Evolutionary conservation across 1,140 invertebrate species (phyloP), one percentile per base, ranked within the genome.

Genomic region (Melipona quadrifasciata): DNA sequence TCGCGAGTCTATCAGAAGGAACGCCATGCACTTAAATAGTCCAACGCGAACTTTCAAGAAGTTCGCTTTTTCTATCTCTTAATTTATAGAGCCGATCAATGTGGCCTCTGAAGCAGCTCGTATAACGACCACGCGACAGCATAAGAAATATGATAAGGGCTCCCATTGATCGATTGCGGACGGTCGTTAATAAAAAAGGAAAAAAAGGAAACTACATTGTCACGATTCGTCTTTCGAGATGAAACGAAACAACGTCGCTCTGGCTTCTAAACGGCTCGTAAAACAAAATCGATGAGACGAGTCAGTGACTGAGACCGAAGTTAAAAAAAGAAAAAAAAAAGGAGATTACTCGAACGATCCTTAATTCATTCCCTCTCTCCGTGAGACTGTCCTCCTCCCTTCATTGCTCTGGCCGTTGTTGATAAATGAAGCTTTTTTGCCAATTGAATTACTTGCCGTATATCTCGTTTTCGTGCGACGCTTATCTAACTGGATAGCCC

Each of bases 341-440:
- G 71, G 55, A 81, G 39, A 47, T 47, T 6, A 10, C 10, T 17
- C 34, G 17, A 14, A 11, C 5, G 47, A 19, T 47, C 53, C 70
- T 77, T 82, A 77, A 72, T 72, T 82, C 84, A 65, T 31, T 77
- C 53, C 47, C 57, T 47, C 39, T 47, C 39, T 47, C 57, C 47
- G 4, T 47, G 72, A 31, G 47, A 65, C 17, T 47, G 27, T 53
- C 73, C n/a, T 34, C 21, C 51, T 53, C 21, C 47, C 31, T 51
- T 65, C n/a, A 71, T 12, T 58, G 21, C 27, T 1, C 31, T 27
- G 19, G 1, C 73, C 4, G 19, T 58, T 2, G 19, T 51, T 77
- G 80, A 86, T 72, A 83, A 75, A 78, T 78, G 85, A 78, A 83
- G n/a, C 85, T 86, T 83, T 47, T 73, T 79, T 74, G 67, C n/a